Percentiles rank a stretch among this genome's conserved stretches.
Conservation (phyloP, 1,140 invertebrate genomes). For the Notospermus geniculatus region DNA sequence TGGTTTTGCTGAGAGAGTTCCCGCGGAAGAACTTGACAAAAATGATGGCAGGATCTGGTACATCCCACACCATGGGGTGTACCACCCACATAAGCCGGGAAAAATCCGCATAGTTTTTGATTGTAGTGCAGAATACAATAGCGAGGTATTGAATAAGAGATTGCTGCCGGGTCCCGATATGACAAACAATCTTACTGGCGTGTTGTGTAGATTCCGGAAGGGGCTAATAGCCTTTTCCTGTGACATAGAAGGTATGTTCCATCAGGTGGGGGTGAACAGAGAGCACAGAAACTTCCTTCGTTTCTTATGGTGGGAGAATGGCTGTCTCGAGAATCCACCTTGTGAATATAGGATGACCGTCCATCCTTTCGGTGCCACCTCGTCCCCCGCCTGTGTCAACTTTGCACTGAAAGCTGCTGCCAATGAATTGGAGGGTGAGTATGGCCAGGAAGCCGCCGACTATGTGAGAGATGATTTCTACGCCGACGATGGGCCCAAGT, state of each 20-base stretch:
- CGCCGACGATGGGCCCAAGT: conserved; percentile 25
- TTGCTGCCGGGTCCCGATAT: conserved; percentile 45
- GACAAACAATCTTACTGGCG: conserved; percentile 35
- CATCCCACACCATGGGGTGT: conserved; percentile 27
- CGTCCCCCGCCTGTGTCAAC: conserved; percentile 25
- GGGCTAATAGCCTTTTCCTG: not conserved
- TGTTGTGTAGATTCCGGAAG: conserved; percentile 27
- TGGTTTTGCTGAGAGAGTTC: not conserved
- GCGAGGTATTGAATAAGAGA: conserved; percentile 32
- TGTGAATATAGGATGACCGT: conserved; percentile 23
- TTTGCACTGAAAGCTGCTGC: conserved; percentile 20
- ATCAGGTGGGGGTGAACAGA: conserved; percentile 7
- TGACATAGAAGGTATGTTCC: conserved; percentile 18
- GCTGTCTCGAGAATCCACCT: not conserved
- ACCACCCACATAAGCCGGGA: conserved; percentile 23
- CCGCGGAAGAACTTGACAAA: not conserved
- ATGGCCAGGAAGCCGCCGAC: conserved; percentile 2
- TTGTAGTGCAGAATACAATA: conserved; percentile 21
- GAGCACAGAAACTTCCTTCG: conserved; percentile 14
- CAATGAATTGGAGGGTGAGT: not conserved
- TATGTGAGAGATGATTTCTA: conserved; percentile 24
- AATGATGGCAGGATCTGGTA: conserved; percentile 19
- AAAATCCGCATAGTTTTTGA: conserved; percentile 30
- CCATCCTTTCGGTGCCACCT: conserved; percentile 25
- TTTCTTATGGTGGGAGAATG: conserved; percentile 11